These are phyloP conservation scores for Crypturellus tataupa DNA, from an alignment of 2,797 vertebrate species.

Conservation along the genomic window DNA sequence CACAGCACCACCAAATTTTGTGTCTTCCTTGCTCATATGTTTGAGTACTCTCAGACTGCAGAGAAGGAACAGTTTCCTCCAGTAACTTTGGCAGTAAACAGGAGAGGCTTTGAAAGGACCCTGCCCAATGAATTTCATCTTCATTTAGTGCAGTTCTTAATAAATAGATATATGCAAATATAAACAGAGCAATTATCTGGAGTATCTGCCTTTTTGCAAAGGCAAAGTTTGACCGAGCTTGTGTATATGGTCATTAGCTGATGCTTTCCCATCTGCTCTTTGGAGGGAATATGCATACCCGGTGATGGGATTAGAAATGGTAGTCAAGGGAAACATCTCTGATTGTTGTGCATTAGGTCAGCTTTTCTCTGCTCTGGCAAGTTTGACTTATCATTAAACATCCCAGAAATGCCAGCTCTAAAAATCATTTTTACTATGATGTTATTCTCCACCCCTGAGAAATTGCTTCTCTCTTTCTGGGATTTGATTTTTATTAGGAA, in stretches of 20 bases:
- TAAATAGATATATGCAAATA: not conserved
- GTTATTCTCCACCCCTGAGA: constrained; percentile 60
- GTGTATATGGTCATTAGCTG: not conserved
- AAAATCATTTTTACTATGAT: constrained; percentile 62
- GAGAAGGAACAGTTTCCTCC: not conserved
- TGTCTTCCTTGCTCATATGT: not conserved
- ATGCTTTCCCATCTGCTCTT: constrained; percentile 25
- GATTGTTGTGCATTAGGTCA: constrained; percentile 30
- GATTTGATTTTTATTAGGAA: constrained; percentile 68
- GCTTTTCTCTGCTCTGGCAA: constrained; percentile 55
- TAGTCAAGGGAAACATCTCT: constrained; percentile 44
- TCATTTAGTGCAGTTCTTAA: not conserved
- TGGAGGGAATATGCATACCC: not conserved
- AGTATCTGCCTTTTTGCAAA: constrained; percentile 3
- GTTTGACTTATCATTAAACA: constrained; percentile 63
- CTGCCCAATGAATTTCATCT: not conserved
- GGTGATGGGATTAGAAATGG: constrained; percentile 23
- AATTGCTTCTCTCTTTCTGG: constrained; percentile 40
- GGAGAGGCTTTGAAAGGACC: not conserved
- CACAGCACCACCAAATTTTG: not conserved
- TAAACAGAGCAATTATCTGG: not conserved
- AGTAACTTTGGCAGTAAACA: not conserved
- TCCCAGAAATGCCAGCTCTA: constrained; percentile 54
- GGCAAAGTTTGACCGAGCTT: not conserved
- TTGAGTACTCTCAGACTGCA: not conserved